Evolutionary conservation across 2,113 vertebrate species (phyloP).

Genomic region (Nipponia nippon): DNA sequence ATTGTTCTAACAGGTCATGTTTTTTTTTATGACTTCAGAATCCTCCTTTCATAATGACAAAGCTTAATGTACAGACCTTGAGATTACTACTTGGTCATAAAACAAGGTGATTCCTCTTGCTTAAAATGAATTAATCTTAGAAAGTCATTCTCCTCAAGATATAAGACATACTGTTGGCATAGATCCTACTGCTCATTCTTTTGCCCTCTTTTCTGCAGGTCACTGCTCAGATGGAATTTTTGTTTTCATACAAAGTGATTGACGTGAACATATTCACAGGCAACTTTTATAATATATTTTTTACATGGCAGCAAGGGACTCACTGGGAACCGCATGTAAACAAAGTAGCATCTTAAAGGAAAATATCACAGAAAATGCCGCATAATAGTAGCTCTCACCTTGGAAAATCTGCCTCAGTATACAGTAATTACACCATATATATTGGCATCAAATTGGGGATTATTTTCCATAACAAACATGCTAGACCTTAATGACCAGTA

Average conservation of each 20-base stretch:
- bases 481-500: not conserved
- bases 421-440: not conserved
- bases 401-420: not conserved
- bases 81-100: conserved; percentile 56
- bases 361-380: not conserved
- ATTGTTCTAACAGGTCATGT: conserved; percentile 62
- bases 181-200: conserved; percentile 10
- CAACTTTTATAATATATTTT: conserved; percentile 57
- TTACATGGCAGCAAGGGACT: conserved; percentile 36
- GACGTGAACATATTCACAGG: conserved; percentile 37
- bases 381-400: not conserved
- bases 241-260: conserved; percentile 58
- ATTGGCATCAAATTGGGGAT: not conserved
- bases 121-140: conserved; percentile 53
- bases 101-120: conserved; percentile 61
- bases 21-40: conserved; percentile 59
- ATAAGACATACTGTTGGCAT: not conserved
- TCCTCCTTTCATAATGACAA: conserved; percentile 36
- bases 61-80: conserved; percentile 45
- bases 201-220: conserved; percentile 30
- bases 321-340: conserved; percentile 32
- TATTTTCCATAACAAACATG: not conserved
- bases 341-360: not conserved
- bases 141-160: conserved; percentile 6
- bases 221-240: conserved; percentile 36